Conservation (phyloP, 1,140 invertebrate species). For the Diabrotica undecimpunctata region DNA sequence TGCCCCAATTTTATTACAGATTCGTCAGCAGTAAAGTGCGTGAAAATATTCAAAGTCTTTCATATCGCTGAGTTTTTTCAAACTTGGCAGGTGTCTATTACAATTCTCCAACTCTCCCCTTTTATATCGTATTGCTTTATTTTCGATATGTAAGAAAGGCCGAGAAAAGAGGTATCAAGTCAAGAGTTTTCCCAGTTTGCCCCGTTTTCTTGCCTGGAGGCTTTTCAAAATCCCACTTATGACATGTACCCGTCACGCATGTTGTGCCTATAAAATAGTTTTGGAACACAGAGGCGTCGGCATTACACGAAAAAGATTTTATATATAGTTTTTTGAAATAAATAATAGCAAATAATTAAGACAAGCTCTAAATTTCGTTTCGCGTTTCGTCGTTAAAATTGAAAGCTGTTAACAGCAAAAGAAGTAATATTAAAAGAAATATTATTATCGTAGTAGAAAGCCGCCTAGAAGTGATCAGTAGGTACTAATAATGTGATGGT, state of each 20-base stretch:
- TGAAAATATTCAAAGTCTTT: slow-evolving; percentile 1
- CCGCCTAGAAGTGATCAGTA: too few species aligned
- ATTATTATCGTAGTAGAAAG: too few species aligned
- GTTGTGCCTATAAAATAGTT: slow-evolving; percentile 2
- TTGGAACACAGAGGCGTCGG: background rate
- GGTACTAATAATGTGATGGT: too few species aligned
- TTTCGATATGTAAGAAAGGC: background rate
- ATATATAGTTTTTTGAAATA: too few species aligned
- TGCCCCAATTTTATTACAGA: background rate
- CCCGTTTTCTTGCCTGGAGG: slow-evolving; percentile 1
- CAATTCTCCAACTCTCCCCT: background rate
- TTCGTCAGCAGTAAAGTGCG: background rate
- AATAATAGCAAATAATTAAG: too few species aligned
- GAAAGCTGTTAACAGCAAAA: too few species aligned
- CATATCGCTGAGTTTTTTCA: background rate
- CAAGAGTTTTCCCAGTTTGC: background rate
- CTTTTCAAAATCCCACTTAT: background rate
- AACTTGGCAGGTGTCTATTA: slow-evolving; percentile 1
- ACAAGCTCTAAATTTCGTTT: too few species aligned
- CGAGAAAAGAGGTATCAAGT: slow-evolving; percentile 1
- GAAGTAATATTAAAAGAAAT: too few species aligned
- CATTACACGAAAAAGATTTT: too few species aligned
- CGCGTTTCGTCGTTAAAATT: too few species aligned
- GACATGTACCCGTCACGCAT: background rate
- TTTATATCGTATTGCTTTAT: slow-evolving; percentile 1